Base-by-base conservation (phyloP, 2,888 invertebrate species). In the Lycocerus yunnanus region DNA sequence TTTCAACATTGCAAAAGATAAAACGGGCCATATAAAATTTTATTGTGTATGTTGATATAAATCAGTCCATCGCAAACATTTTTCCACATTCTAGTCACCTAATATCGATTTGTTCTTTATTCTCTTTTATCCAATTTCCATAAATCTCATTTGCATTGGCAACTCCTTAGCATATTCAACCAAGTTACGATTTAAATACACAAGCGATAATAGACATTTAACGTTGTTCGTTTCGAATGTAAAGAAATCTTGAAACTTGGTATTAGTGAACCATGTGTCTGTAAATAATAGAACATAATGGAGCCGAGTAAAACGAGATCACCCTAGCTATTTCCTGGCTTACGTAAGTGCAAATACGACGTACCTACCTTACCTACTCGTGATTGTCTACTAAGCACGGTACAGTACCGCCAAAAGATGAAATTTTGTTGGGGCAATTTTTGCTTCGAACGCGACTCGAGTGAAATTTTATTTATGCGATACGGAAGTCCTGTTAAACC, bases 71-170 rank as follows among this genome's bases (percentile, higher is more conserved):
- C 67, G 70, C 69, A 75, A 72, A 75, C 72, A 72, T 72, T 75
- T 71, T 72, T 72, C 72, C 72, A 69, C 72, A 72, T 75, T 75
- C 70, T 67, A 67, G 72, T 70, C 71, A 68, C 27, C 70, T 61
- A 72, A 69, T 72, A 75, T 72, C 70, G 75, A 75, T 72, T 75
- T 66, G 61, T 15, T 75, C 70, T 75, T 75, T 72, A 72, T 71
- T 75, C 69, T 74, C 71, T 66, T 68, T 74, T 66, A 72, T 72
- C 74, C 71, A 74, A 74, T 74, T 75, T 75, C 75, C 75, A 75
- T 75, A 75, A 75, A 75, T 75, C 61, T 61, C 69, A 67, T 72
- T 72, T 72, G 66, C 58, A 69, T 66, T 43, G 69, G 43, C 69
- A 69, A 69, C 69, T 71, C 65, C 69, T 68, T 72, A 72, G 72